phyloP scores from a whole-genome alignment of 2,797 vertebrate species.

The Numenius phaeopus region DNA sequence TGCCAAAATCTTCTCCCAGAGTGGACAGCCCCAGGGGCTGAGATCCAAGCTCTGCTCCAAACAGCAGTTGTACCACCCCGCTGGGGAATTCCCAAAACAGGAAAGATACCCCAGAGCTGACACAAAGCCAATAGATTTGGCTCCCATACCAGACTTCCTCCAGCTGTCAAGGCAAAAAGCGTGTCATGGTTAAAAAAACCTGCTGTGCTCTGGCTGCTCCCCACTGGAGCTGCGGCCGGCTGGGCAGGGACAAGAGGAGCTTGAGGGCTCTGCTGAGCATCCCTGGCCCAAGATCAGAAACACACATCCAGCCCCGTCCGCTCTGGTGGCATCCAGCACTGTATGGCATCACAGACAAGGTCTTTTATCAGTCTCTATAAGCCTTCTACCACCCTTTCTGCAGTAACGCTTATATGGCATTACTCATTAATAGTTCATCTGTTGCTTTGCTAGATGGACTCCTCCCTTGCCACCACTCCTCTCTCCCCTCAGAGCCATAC shows the following conservation, averaged over 20 bases:
- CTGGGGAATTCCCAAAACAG: slow-evolving; percentile 27
- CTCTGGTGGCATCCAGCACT: background rate
- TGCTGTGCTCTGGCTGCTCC: slow-evolving; percentile 19
- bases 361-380: slow-evolving; percentile 11
- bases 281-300: slow-evolving; percentile 22
- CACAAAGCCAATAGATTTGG: slow-evolving; percentile 24
- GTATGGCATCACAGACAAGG: background rate
- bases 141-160: slow-evolving; percentile 11
- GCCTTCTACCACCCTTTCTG: slow-evolving; percentile 1
- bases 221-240: background rate
- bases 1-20: slow-evolving; percentile 50
- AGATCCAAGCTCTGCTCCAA: slow-evolving; percentile 30
- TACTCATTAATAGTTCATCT: slow-evolving; percentile 50
- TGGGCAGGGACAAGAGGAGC: slow-evolving; percentile 2
- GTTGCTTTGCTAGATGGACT: background rate
- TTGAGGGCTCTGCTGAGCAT: background rate
- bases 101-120: slow-evolving; percentile 36
- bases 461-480: background rate
- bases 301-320: rapidly evolving
- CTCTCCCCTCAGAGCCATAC: background rate
- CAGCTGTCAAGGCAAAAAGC: slow-evolving; percentile 22
- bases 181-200: slow-evolving; percentile 9
- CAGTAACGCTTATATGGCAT: background rate
- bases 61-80: background rate
- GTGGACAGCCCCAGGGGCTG: slow-evolving; percentile 17